Evolutionary conservation across 2,113 vertebrate species (phyloP).

Genomic region (Eudyptes chrysolophus): DNA sequence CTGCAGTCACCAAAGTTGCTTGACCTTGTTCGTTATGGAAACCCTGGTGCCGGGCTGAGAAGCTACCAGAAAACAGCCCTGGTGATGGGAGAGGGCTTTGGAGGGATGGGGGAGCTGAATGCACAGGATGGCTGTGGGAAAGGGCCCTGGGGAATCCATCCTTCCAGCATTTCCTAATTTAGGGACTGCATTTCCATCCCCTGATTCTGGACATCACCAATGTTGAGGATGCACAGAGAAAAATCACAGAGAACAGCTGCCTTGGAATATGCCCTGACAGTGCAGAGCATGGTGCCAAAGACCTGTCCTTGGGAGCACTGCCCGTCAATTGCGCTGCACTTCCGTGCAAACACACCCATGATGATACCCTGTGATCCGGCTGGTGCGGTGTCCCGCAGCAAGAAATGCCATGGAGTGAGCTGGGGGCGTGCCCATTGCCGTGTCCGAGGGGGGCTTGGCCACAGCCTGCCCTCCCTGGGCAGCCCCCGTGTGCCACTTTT

Average conservation of each 20-base stretch:
- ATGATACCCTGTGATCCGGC: rapidly evolving
- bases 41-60: neutral
- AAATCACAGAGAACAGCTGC: neutral
- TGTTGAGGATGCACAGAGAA: neutral
- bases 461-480: rapidly evolving
- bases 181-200: neutral
- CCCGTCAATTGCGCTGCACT: rapidly evolving
- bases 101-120: neutral
- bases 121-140: neutral
- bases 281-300: rapidly evolving
- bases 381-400: rapidly evolving
- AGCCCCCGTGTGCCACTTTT: neutral
- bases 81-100: neutral
- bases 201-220: neutral
- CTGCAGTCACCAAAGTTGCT: neutral
- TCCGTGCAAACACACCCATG: neutral
- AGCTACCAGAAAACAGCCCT: neutral
- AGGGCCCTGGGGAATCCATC: neutral
- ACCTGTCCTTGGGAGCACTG: neutral
- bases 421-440: rapidly evolving
- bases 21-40: neutral
- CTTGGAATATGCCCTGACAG: neutral
- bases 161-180: neutral
- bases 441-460: rapidly evolving
- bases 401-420: rapidly evolving